Evolutionary conservation across 2,888 invertebrate species (phyloP).

Genomic region (Trachelus stipa): DNA sequence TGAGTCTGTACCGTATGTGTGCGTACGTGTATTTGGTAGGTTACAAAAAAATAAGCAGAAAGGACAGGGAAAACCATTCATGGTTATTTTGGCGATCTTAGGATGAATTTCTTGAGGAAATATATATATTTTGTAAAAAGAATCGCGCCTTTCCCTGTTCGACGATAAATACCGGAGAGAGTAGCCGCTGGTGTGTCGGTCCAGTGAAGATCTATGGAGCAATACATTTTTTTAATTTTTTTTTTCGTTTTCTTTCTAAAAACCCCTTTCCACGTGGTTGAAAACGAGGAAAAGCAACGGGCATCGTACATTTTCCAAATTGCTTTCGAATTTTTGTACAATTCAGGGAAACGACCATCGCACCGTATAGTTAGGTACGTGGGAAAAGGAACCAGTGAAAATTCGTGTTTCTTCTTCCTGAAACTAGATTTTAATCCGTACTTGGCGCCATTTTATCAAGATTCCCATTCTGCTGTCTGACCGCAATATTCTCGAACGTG

Average conservation of each 20-base stretch:
- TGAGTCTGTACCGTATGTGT: background rate
- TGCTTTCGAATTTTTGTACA: background rate
- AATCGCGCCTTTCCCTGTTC: background rate
- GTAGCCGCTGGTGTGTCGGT: background rate
- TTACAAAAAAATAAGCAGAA: background rate
- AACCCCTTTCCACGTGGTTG: background rate
- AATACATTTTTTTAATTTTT: background rate
- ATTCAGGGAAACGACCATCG: background rate
- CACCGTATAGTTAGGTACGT: background rate
- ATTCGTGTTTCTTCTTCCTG: background rate
- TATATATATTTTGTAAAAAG: background rate
- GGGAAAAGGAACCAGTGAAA: background rate
- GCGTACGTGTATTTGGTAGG: no score
- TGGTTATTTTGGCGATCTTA: background rate
- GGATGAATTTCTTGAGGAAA: background rate
- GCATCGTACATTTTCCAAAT: background rate
- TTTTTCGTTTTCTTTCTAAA: background rate
- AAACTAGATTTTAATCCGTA: slow-evolving; percentile 15
- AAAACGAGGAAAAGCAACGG: background rate
- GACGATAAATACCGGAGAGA: background rate
- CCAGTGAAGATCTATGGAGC: background rate
- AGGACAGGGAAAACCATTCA: background rate
- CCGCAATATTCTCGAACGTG: slow-evolving; percentile 16
- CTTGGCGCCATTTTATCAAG: slow-evolving; percentile 21
- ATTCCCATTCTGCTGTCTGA: slow-evolving; percentile 8